Evolutionary conservation across 2,888 invertebrate species (phyloP), one percentile per base, ranked within the genome.

Genomic region (Stramonita haemastoma): DNA sequence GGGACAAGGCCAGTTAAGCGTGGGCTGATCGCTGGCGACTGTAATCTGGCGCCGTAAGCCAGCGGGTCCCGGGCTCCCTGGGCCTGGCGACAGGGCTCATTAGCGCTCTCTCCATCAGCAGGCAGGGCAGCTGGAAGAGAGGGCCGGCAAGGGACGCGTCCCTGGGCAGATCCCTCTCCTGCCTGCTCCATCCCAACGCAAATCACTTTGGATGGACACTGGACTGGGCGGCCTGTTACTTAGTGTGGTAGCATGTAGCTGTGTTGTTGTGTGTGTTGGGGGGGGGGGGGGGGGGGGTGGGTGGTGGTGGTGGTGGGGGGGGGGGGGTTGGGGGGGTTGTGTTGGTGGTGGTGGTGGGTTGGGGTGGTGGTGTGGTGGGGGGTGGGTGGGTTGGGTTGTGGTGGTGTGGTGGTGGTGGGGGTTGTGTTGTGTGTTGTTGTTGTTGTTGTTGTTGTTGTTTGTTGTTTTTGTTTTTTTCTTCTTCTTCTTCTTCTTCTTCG

Each of bases 31-130:
- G 36, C n/a, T 17, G 22, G 36, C 73, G 87, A 87, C 87, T 46
- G 46, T 87, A 87, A 87, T 70, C 87, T 73, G 87, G 34, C 87
- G 87, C 87, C 15, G 36, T 73, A 34, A 70, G 87, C 73, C 73
- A n/a, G 73, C n/a, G 1, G 73, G 73, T 13, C 8, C 29, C 17
- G 19, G 86, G 86, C 46, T 22, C 32, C 36, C 32, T 6, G 87
- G 73, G 73, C 73, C 46, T 13, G 15, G 73, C 73, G 87, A 73
- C 87, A 87, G 15, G 46, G 19, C 87, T 73, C 73, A 73, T 87
- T 87, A 87, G 73, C 73, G 73, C 29, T 6, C 87, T 66, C 87
- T 73, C 73, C 60, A 66, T 87, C 87, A 87, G 46, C 6, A 26
- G 66, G 22, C 86, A 86, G 86, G 22, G 60, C 29, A 86, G 22